These are phyloP conservation scores for Synergus laeviventris DNA, from an alignment of 2,888 invertebrate species.

Conservation along the genomic window DNA sequence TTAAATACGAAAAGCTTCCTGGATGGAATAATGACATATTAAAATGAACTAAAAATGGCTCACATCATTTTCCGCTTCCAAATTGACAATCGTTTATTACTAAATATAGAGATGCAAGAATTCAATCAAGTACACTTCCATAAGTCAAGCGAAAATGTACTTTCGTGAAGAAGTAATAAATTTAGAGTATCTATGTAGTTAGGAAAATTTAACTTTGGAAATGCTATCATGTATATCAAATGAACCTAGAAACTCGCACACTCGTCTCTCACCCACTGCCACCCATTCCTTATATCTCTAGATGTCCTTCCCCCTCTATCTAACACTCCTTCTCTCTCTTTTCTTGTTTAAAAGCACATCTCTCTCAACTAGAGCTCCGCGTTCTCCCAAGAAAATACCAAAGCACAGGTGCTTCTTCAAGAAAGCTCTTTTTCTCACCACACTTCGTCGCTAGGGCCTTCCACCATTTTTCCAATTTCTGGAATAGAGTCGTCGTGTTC, in stretches of 20 bases:
- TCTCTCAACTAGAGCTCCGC: conserved; percentile 35
- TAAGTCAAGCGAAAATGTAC: too few relatives aligned
- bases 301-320: background rate
- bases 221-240: conserved; percentile 57
- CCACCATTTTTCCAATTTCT: conserved; percentile 59
- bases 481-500: conserved; percentile 50
- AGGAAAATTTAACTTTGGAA: conserved; percentile 8
- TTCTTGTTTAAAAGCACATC: conserved; percentile 35
- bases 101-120: background rate
- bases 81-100: too few relatives aligned
- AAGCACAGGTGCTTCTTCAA: conserved; percentile 56
- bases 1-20: too few relatives aligned
- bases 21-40: too few relatives aligned
- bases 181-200: background rate
- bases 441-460: conserved; percentile 47
- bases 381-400: conserved; percentile 52
- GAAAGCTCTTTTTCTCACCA: conserved; percentile 46
- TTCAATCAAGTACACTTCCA: too few relatives aligned
- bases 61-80: too few relatives aligned
- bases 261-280: background rate
- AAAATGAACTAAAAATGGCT: too few relatives aligned
- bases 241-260: conserved; percentile 30
- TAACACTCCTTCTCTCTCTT: conserved; percentile 14
- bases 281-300: conserved; percentile 41
- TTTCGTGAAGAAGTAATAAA: background rate